phyloP scores from a whole-genome alignment of 2,797 vertebrate species.

The Gephyroberyx darwinii region DNA sequence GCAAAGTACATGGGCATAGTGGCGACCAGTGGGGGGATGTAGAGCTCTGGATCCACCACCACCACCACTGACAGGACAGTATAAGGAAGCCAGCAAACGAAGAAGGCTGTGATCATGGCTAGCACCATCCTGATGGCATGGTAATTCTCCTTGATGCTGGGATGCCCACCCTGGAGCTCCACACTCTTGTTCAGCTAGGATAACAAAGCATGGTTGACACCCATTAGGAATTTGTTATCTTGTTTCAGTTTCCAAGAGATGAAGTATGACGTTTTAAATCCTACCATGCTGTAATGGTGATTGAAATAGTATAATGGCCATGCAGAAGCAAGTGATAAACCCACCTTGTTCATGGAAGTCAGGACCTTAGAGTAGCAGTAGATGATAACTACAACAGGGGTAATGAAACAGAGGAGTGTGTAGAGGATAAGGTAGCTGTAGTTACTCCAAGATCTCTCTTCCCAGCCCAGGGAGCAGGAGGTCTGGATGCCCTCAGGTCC shows the following conservation, averaged over 20 bases:
- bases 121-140: constrained; percentile 78
- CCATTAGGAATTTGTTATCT: constrained; percentile 34
- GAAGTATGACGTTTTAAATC: constrained; percentile 18
- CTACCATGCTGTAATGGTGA: neutral
- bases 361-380: constrained; percentile 79
- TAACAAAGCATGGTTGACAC: constrained; percentile 27
- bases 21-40: constrained; percentile 79
- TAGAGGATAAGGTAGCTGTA: constrained; percentile 81
- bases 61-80: constrained; percentile 78
- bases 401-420: constrained; percentile 74
- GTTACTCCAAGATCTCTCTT: constrained; percentile 75
- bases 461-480: constrained; percentile 79
- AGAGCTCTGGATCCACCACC: constrained; percentile 73
- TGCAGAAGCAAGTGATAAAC: constrained; percentile 12
- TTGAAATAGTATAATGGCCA: constrained; percentile 13
- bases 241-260: constrained; percentile 8
- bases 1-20: constrained; percentile 84
- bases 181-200: constrained; percentile 81
- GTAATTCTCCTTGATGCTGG: constrained; percentile 76
- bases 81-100: constrained; percentile 85
- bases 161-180: constrained; percentile 78
- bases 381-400: constrained; percentile 72
- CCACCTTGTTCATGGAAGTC: constrained; percentile 71
- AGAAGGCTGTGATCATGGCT: constrained; percentile 78
- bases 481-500: constrained; percentile 78